Conservation (phyloP, 35 echinoderm and acorn worm genomes). For the Holothuria glaberrima region DNA sequence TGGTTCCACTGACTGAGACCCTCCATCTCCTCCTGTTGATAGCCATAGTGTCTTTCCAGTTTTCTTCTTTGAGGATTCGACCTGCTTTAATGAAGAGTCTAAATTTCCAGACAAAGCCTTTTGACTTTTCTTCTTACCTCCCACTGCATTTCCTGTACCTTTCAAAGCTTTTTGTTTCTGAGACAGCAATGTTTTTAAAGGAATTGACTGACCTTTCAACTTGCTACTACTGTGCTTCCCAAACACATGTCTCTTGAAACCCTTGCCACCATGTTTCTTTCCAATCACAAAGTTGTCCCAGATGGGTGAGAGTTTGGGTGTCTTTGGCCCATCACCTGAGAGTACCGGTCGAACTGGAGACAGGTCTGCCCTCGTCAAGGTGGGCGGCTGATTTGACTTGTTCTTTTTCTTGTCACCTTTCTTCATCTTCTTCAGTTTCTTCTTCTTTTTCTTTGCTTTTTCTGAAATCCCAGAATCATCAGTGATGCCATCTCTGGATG, state of each 20-base stretch:
- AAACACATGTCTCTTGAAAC: too few species aligned
- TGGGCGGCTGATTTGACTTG: not conserved
- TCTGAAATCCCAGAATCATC: not conserved
- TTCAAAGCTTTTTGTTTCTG: not conserved
- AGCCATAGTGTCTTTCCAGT: not conserved
- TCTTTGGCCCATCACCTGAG: not conserved
- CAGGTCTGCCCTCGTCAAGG: not conserved
- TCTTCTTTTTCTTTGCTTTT: not conserved
- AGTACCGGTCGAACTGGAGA: not conserved
- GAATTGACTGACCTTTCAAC: not conserved
- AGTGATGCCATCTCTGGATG: conserved; percentile 17
- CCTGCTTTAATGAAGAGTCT: not conserved
- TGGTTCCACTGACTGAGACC: not conserved
- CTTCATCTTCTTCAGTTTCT: not conserved
- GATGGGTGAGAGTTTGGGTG: conserved; percentile 20
- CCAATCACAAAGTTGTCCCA: not conserved
- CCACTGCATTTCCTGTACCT: not conserved
- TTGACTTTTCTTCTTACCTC: not conserved
- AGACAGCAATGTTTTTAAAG: not conserved
- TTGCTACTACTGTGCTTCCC: not conserved
- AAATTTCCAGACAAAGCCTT: not conserved
- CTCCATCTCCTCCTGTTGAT: not conserved
- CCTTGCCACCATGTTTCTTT: not conserved
- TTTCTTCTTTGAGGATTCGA: not conserved
- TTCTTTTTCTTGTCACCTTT: not conserved